phyloP scores from a whole-genome alignment of 2,888 invertebrate genomes.

The Caenorhabditis plicata region DNA sequence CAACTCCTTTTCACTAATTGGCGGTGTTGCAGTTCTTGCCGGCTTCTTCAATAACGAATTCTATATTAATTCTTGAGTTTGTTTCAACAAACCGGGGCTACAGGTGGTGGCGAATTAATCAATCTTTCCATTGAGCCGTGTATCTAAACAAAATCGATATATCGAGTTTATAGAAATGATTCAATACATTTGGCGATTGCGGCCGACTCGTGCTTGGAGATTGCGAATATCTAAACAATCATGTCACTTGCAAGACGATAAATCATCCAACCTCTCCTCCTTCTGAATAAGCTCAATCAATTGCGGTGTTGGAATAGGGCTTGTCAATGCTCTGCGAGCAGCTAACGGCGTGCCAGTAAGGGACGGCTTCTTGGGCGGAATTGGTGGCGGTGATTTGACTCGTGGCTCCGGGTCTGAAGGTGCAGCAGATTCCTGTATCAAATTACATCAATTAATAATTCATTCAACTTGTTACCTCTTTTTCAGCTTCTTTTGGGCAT shows the following conservation, averaged over 20 bases:
- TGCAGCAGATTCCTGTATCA: neutral
- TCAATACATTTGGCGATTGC: slow-evolving; percentile 25
- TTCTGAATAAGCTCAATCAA: slow-evolving; percentile 38
- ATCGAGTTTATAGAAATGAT: too few species aligned
- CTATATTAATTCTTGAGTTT: too few species aligned
- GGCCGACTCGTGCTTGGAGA: slow-evolving; percentile 17
- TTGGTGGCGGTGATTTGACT: slow-evolving; percentile 12
- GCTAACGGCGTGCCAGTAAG: slow-evolving; percentile 21
- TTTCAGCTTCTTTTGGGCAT: neutral
- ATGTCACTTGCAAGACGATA: too few species aligned
- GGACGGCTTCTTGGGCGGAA: slow-evolving; percentile 26
- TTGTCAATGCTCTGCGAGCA: slow-evolving; percentile 7
- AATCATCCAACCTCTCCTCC: slow-evolving; percentile 23
- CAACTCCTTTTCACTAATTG: slow-evolving; percentile 27
- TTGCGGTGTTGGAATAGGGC: slow-evolving; percentile 35
- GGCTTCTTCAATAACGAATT: too few species aligned
- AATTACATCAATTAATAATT: neutral
- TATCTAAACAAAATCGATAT: too few species aligned
- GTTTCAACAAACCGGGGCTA: neutral
- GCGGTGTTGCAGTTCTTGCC: slow-evolving; percentile 5
- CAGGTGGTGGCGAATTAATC: neutral
- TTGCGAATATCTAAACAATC: too few species aligned
- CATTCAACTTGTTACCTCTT: neutral
- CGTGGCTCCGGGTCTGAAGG: neutral
- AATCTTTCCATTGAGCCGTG: too few species aligned